These are phyloP conservation scores for Tetragonula clypearis DNA, from an alignment of 1,140 invertebrate genomes.

Conservation along the genomic window DNA sequence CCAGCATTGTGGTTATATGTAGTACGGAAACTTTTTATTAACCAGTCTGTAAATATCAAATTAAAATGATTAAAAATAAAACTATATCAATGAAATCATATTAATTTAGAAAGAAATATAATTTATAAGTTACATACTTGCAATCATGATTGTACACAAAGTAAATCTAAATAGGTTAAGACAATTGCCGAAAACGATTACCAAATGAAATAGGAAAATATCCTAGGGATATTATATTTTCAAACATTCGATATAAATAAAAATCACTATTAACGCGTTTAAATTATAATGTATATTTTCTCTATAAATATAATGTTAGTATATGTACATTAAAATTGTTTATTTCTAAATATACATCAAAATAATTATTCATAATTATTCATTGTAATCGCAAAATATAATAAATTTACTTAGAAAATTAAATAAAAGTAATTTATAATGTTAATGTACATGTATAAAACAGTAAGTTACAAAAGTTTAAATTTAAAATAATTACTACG, in stretches of 20 bases:
- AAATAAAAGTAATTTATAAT: background rate
- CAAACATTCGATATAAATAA: background rate
- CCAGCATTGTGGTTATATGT: constrained; percentile 17
- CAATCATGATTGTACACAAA: background rate
- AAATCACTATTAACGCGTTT: background rate
- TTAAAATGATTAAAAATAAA: background rate
- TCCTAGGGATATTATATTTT: constrained; percentile 24
- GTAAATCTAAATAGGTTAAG: background rate
- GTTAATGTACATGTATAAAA: background rate
- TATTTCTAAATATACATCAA: background rate
- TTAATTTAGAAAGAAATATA: background rate
- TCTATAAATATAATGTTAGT: background rate
- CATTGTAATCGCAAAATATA: background rate
- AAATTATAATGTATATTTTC: background rate
- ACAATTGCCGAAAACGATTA: background rate
- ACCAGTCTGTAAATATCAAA: constrained; percentile 46
- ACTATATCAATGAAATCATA: too few species aligned
- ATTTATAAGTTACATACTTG: constrained; percentile 5
- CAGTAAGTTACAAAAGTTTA: background rate
- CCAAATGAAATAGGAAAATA: background rate
- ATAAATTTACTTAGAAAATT: background rate
- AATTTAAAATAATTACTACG: constrained; percentile 20
- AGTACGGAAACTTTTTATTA: constrained; percentile 38
- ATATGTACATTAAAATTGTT: background rate
- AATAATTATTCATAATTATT: background rate